A percentile compares a stretch with the other conserved stretches of the same genome.
phyloP scores from a whole-genome alignment of 2,888 invertebrate genomes.

The Tetheella fluctuosa region DNA sequence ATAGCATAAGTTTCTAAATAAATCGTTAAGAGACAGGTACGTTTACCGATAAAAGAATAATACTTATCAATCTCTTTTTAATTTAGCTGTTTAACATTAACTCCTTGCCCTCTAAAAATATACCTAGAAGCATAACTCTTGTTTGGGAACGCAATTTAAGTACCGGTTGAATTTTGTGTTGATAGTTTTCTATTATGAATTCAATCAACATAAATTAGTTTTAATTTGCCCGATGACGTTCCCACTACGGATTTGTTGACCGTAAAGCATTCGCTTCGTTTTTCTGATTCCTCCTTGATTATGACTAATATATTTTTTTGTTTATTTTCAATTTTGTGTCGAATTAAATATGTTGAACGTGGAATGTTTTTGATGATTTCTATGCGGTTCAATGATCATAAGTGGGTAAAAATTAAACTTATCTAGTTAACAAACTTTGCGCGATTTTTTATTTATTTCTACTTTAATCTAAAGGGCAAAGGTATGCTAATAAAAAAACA shows the following conservation, averaged over 20 bases:
- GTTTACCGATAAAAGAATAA: conserved; percentile 1
- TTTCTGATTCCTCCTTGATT: conserved; percentile 61
- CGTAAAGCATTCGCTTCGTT: conserved; percentile 59
- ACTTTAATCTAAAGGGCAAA: no score
- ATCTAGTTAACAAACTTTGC: neutral
- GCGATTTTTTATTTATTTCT: no score
- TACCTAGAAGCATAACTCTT: conserved; percentile 34
- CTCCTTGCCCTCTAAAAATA: neutral
- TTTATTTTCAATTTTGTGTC: conserved; percentile 59
- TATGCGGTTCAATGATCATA: neutral
- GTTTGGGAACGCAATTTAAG: conserved; percentile 37
- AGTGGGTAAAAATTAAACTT: neutral
- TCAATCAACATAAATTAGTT: conserved; percentile 82
- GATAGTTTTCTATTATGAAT: conserved; percentile 81
- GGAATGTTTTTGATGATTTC: neutral
- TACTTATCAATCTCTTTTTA: conserved; percentile 2
- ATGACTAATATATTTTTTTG: conserved; percentile 55
- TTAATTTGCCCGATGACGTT: conserved; percentile 74
- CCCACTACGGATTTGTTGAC: conserved; percentile 54
- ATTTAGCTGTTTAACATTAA: neutral
- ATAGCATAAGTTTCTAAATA: conserved; percentile 4
- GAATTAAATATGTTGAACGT: conserved; percentile 29
- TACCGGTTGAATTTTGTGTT: conserved; percentile 57
- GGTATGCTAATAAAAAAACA: no score
- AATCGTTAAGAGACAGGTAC: neutral